Base-by-base conservation (phyloP, 2,113 vertebrate species). In the Benitochromis conjunctus region DNA sequence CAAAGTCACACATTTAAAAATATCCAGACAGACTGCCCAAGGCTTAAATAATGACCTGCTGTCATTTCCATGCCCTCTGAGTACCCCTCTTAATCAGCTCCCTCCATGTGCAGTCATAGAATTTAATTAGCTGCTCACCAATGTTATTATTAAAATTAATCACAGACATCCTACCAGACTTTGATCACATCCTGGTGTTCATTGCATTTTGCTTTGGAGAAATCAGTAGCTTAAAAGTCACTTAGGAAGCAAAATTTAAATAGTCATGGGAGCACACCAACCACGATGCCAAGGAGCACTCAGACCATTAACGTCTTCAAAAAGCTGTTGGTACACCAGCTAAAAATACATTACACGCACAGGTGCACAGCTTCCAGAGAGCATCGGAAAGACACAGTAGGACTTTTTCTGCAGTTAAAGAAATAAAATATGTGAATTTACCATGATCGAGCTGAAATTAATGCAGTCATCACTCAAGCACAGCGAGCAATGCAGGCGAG, bases 51-150 rank as follows among this genome's bases (percentile, higher is more conserved):
- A 90, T 80, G 66, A 85, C 88, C 88, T 38, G 84, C 85, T 90
- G 88, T 92, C 80, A 88, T 81, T 48, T 86, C 82, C 69, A 48
- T 87, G 89, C 74, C 87, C 86, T 80, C 89, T 74, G 62, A 87
- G 85, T 83, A 85, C 80, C 82, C 64, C 81, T 89, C 80, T 84
- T 92, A 83, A 83, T 90, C 91, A 92, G 84, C 71, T 58, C 60
- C 82, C 77, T 89, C 74, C 84, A 85, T 84, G 83, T 87, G 80
- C 84, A 86, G 71, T 85, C 60, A 77, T 86, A 84, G 81, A 86
- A 93, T 88, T 93, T 92, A 93, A 95, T 95, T 92, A 92, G 86
- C 80, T 92, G 79, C 86, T 88, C 83, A 87, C 76, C 79, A 87
- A 88, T 76, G 86, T 85, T 92, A 91, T 94, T 89, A 91, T 91